Base-by-base conservation (phyloP, 2,888 invertebrate species). In the Mechanitis mazaeus region DNA sequence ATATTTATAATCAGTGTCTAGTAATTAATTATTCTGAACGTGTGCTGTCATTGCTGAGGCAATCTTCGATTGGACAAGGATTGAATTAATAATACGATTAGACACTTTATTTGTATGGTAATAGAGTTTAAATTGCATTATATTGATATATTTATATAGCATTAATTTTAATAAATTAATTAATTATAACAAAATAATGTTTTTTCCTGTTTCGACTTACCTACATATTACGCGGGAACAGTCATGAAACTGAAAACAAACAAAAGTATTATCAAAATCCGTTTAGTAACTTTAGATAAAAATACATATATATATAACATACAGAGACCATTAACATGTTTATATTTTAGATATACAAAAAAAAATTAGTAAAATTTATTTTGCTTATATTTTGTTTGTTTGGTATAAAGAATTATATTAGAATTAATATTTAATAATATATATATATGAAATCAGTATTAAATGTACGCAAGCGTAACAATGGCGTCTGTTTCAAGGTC, bases 141-240 rank as follows among this genome's bases (percentile, higher is more conserved):
- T 50, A 11, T 50, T 11, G 28, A 31, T 12, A n/a, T 50, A 50
- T 6, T 2, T 28, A 31, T 31, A 9, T 3, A 31, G 31, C 31
- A 50, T 50, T 28, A 4, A 20, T 20, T 28, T 50, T 20, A 50
- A 50, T 50, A 42, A 9, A 42, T 9, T 42, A 42, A 42, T 11
- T 42, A 42, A 9, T 20, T 20, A 20, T 20, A 20, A 20, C 20
- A 20, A 20, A 20, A 20, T 20, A 20, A 20, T 20, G 20, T 20
- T 20, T 35, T 35, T 20, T 5, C 63, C 46, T 54, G 28, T 42
- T 60, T 50, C 58, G 61, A 71, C 80, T 81, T 60, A 81, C 82
- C 79, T 78, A 75, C 77, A 79, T 82, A 66, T 74, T 75, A 72
- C 63, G 69, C 69, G 70, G 71, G 71, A 60, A 66, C 65, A 56